Percentiles rank a stretch among this genome's conserved stretches.
phyloP scores from a whole-genome alignment of 2,888 invertebrate species.

The Drepana falcataria region DNA sequence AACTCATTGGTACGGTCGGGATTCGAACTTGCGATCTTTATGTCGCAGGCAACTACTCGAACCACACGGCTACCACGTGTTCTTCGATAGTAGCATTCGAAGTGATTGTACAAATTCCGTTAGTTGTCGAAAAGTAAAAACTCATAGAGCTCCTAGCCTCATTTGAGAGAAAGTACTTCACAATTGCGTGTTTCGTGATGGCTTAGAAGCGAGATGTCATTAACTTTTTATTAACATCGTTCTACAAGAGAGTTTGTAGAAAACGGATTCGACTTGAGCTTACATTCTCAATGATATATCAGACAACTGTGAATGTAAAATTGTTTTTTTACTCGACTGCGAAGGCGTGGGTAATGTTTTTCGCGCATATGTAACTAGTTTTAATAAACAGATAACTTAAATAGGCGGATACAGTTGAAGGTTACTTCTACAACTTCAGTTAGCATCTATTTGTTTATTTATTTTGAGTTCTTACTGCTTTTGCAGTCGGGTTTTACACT shows the following conservation, averaged over 20 bases:
- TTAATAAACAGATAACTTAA: too few species aligned
- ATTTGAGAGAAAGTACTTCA: slow-evolving; percentile 1
- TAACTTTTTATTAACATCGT: slow-evolving; percentile 1
- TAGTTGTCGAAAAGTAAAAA: background rate
- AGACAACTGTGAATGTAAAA: background rate
- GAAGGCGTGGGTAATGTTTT: too few species aligned
- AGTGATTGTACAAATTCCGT: background rate
- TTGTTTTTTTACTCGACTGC: background rate
- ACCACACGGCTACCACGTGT: too few species aligned
- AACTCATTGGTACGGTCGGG: too few species aligned
- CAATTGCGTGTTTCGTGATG: slow-evolving; percentile 1
- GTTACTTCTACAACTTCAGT: too few species aligned
- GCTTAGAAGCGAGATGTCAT: background rate
- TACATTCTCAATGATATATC: background rate
- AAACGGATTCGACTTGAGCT: background rate
- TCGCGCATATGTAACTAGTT: too few species aligned
- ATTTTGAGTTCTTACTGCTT: too few species aligned
- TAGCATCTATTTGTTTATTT: too few species aligned
- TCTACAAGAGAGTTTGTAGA: background rate
- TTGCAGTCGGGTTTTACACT: too few species aligned
- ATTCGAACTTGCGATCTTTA: too few species aligned
- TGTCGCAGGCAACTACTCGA: too few species aligned
- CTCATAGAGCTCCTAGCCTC: background rate
- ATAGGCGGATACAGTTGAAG: too few species aligned
- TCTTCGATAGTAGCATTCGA: background rate